phyloP scores from a whole-genome alignment of 2,888 invertebrate species.

The Byasa hedistus region DNA sequence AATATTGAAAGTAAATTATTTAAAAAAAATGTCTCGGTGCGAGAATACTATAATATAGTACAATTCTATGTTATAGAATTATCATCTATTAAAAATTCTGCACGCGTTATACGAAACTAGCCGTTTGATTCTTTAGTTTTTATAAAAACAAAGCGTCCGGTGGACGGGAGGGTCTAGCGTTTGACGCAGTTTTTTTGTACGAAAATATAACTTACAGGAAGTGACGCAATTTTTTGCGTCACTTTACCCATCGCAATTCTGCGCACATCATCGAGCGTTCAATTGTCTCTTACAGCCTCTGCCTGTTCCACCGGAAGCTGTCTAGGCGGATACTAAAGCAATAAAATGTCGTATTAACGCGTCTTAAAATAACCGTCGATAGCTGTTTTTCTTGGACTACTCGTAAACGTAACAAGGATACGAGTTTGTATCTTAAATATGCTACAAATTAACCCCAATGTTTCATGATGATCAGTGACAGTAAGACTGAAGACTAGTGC shows the following conservation, averaged over 20 bases:
- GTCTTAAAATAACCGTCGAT: neutral
- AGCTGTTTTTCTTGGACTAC: neutral
- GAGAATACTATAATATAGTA: too few species aligned
- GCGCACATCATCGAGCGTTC: neutral
- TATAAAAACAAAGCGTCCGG: neutral
- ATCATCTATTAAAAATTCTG: neutral
- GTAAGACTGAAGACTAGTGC: too few species aligned
- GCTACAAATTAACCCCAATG: too few species aligned
- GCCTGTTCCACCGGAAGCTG: neutral
- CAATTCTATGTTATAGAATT: too few species aligned
- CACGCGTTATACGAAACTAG: neutral
- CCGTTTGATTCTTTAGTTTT: neutral
- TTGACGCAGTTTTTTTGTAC: neutral
- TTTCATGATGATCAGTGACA: too few species aligned
- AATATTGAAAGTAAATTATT: too few species aligned
- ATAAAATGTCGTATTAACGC: neutral
- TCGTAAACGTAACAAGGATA: neutral
- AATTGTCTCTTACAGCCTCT: slow-evolving; percentile 2
- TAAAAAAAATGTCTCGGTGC: too few species aligned
- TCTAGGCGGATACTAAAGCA: neutral
- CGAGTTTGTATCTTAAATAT: too few species aligned
- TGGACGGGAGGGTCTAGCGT: neutral
- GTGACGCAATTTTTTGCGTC: neutral
- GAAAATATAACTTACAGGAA: neutral
- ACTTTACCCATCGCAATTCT: neutral